Evolutionary conservation across 2,113 vertebrate genomes (phyloP).

Genomic region (Hylia prasina): DNA sequence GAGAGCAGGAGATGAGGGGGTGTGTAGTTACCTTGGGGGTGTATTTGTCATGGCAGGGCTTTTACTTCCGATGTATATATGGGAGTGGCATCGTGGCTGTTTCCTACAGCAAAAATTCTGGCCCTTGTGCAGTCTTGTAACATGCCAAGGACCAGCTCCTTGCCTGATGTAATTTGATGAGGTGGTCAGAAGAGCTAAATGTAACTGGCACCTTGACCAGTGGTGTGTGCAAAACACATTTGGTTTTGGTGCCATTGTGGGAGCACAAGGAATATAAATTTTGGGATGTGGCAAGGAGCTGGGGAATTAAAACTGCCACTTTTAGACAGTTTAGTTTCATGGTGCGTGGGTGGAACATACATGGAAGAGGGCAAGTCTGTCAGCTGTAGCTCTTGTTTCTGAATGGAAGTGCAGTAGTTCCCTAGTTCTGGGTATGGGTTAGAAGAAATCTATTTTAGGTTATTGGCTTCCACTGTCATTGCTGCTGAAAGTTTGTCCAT

Average conservation of each 20-base stretch:
- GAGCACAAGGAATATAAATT: background rate
- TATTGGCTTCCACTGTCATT: background rate
- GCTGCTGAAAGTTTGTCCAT: background rate
- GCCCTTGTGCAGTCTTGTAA: background rate
- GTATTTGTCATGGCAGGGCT: background rate
- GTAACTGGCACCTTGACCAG: background rate
- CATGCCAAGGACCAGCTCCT: background rate
- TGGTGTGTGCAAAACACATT: background rate
- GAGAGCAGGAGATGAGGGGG: background rate
- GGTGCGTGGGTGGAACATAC: background rate
- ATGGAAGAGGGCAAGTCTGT: background rate
- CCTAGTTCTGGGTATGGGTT: background rate
- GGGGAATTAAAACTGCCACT: background rate
- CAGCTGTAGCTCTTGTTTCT: background rate
- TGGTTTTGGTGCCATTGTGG: background rate
- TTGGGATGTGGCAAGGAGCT: background rate
- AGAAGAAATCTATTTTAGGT: background rate
- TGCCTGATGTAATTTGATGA: background rate
- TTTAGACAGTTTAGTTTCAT: background rate
- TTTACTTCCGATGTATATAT: fast-evolving
- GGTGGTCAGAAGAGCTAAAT: background rate
- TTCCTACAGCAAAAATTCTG: background rate
- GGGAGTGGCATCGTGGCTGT: background rate
- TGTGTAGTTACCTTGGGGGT: background rate
- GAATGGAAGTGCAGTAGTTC: background rate